These are phyloP conservation scores for Callorhinus ursinus DNA, from an alignment of 2,113 vertebrate species.

Conservation along the genomic window DNA sequence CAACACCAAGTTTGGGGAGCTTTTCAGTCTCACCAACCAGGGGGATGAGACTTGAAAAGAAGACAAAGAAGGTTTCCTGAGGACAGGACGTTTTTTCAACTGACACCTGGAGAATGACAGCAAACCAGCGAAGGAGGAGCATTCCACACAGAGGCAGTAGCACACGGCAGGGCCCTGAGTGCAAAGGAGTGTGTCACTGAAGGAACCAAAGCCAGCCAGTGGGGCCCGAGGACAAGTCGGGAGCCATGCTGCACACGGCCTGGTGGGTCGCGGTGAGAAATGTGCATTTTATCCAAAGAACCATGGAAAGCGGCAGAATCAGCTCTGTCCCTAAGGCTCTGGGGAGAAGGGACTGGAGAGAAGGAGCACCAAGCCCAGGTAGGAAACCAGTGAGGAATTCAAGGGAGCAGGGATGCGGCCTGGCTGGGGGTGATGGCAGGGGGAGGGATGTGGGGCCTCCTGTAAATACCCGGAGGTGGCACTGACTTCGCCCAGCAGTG, in stretches of 20 bases:
- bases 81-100: neutral
- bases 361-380: neutral
- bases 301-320: neutral
- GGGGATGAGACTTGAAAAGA: neutral
- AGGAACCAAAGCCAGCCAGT: neutral
- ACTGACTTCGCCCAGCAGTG: neutral
- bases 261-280: neutral
- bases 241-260: neutral
- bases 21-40: neutral
- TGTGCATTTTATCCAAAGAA: neutral
- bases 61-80: neutral
- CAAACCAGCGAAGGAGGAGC: neutral
- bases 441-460: too few species aligned
- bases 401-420: neutral
- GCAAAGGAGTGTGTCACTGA: neutral
- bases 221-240: neutral
- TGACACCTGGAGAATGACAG: neutral
- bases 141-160: too few species aligned
- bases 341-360: neutral
- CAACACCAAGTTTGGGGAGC: neutral
- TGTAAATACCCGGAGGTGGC: neutral
- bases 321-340: neutral
- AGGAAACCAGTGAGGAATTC: neutral
- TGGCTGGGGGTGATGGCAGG: neutral
- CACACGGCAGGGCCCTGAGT: neutral